phyloP scores from a whole-genome alignment of 1,140 invertebrate genomes.

The Physella acuta region DNA sequence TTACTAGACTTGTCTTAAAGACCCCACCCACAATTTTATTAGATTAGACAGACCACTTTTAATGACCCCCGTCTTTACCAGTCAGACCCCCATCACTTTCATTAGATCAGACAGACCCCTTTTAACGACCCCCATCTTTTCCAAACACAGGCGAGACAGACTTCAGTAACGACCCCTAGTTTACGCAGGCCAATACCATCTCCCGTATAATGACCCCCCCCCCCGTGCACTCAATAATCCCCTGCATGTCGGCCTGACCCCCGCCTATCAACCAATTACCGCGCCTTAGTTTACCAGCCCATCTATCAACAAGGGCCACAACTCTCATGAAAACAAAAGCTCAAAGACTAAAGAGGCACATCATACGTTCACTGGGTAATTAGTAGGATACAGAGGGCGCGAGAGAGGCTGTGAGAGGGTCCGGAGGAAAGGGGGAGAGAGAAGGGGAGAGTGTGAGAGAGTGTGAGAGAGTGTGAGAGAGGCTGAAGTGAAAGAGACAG shows the following conservation, averaged over 20 bases:
- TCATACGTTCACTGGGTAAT: neutral
- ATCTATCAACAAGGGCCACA: neutral
- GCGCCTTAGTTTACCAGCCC: neutral
- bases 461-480: neutral
- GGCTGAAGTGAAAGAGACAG: neutral
- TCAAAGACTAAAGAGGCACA: neutral
- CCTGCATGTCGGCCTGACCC: neutral
- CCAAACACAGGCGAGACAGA: no score
- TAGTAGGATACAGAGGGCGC: neutral
- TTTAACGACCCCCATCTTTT: no score
- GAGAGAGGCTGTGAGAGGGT: neutral
- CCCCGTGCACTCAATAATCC: neutral
- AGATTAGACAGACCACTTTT: no score
- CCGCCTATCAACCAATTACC: neutral
- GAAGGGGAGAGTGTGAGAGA: neutral
- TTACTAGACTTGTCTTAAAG: no score
- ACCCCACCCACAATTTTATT: no score
- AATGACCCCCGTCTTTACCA: no score
- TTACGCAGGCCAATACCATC: no score
- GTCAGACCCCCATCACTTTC: no score
- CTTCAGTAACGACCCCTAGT: no score
- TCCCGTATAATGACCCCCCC: neutral
- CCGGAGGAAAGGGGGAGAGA: neutral
- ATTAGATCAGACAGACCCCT: no score
- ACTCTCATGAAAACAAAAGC: neutral